phyloP scores from a whole-genome alignment of 1,140 invertebrate species.

The Alviniconcha marisindica region DNA sequence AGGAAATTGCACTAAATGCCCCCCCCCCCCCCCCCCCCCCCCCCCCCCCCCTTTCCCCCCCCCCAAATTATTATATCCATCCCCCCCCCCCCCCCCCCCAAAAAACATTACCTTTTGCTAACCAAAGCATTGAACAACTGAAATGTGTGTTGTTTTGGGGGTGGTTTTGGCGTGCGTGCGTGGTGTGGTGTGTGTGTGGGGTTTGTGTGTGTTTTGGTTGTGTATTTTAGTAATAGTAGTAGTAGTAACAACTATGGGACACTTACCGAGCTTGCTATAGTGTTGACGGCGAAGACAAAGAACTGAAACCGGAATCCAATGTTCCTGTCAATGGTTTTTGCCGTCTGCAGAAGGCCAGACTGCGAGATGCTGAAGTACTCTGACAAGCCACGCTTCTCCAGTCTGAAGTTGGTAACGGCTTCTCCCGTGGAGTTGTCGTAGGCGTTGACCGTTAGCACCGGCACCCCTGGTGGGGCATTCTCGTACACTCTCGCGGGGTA shows the following conservation, averaged over 20 bases:
- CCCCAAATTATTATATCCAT: too few species aligned
- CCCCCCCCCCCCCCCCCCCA: too few species aligned
- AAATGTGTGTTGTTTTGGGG: too few species aligned
- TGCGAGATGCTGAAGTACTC: slow-evolving; percentile 52
- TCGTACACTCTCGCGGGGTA: slow-evolving; percentile 54
- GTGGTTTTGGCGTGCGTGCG: too few species aligned
- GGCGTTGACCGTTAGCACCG: slow-evolving; percentile 50
- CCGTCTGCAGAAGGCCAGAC: slow-evolving; percentile 46
- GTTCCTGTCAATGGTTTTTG: slow-evolving; percentile 45
- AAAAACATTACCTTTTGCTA: too few species aligned
- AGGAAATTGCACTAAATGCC: too few species aligned
- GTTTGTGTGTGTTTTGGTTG: too few species aligned
- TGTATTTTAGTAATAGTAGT: too few species aligned
- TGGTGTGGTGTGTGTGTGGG: neutral
- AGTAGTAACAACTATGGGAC: too few species aligned
- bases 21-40: too few species aligned
- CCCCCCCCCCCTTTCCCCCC: too few species aligned
- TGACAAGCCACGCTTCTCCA: slow-evolving; percentile 38
- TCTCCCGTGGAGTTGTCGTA: slow-evolving; percentile 52
- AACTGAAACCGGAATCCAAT: slow-evolving; percentile 51
- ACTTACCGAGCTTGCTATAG: neutral
- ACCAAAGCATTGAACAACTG: too few species aligned
- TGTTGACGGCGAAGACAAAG: slow-evolving; percentile 40
- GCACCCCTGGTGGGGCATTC: slow-evolving; percentile 48
- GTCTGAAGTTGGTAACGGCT: slow-evolving; percentile 36